These are phyloP conservation scores for Buceros bicornis DNA, from an alignment of 2,797 vertebrate genomes.

Conservation along the genomic window DNA sequence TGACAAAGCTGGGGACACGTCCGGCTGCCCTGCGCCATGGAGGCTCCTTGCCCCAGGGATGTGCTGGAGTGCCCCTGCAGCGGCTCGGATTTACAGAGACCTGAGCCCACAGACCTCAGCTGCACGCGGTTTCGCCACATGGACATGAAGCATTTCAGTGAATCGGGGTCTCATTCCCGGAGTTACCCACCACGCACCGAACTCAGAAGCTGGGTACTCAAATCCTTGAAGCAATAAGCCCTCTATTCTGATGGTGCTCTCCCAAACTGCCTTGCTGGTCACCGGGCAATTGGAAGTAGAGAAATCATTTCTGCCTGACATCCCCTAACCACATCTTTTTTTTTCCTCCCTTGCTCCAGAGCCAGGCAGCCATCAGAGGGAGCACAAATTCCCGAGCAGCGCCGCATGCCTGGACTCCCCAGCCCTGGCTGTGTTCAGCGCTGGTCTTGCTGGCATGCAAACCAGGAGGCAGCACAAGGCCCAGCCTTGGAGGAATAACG, in stretches of 20 bases:
- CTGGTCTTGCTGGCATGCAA: background rate
- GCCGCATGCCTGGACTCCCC: background rate
- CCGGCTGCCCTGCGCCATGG: background rate
- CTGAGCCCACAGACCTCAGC: background rate
- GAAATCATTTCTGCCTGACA: background rate
- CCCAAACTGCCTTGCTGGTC: background rate
- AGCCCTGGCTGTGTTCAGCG: background rate
- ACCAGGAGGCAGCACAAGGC: background rate
- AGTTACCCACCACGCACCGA: background rate
- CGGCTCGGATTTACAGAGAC: fast-evolving
- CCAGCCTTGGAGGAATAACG: background rate
- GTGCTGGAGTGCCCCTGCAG: background rate
- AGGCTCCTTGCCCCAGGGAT: background rate
- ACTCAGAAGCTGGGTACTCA: background rate
- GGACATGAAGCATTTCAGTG: background rate
- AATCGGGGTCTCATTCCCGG: background rate
- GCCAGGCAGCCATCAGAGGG: conserved; percentile 61
- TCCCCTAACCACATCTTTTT: background rate
- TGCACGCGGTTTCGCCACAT: background rate
- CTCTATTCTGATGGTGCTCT: background rate
- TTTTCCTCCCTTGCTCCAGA: background rate
- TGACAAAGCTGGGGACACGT: fast-evolving
- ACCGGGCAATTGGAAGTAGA: background rate
- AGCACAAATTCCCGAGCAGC: conserved; percentile 38
- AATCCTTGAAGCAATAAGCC: background rate